Percentiles rank a stretch among this genome's conserved stretches.
These are phyloP conservation scores for Timema cristinae DNA, from an alignment of 2,888 invertebrate genomes.

Conservation along the genomic window DNA sequence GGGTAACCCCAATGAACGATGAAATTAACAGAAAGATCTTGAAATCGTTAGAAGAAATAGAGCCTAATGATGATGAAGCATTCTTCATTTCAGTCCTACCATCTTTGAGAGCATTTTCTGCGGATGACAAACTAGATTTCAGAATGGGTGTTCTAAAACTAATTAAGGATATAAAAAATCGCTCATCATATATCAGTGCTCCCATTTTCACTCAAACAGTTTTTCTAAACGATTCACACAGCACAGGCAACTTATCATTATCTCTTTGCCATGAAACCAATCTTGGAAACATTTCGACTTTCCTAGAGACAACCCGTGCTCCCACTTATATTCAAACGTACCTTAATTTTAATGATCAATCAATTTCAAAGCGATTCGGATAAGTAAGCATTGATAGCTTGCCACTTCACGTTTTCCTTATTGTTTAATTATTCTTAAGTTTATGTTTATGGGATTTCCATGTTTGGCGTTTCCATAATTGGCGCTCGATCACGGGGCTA, in stretches of 20 bases:
- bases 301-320: background rate
- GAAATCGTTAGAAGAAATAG: background rate
- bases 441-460: too few relatives aligned
- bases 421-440: too few relatives aligned
- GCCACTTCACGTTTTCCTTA: too few relatives aligned
- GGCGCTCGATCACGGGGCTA: too few relatives aligned
- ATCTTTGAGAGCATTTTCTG: background rate
- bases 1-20: background rate
- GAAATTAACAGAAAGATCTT: background rate
- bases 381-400: too few relatives aligned
- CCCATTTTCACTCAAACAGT: background rate
- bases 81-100: slow-evolving; percentile 15
- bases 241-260: background rate
- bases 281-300: background rate
- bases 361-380: too few relatives aligned
- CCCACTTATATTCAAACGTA: background rate
- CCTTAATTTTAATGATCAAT: background rate
- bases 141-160: slow-evolving; percentile 1
- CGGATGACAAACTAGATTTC: background rate
- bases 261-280: background rate
- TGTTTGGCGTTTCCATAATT: too few relatives aligned
- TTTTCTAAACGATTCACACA: background rate
- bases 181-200: background rate
- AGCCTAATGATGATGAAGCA: slow-evolving; percentile 15
- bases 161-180: slow-evolving; percentile 2